Evolutionary conservation across 2,797 vertebrate species (phyloP).

Genomic region (Uromys caudimaculatus): DNA sequence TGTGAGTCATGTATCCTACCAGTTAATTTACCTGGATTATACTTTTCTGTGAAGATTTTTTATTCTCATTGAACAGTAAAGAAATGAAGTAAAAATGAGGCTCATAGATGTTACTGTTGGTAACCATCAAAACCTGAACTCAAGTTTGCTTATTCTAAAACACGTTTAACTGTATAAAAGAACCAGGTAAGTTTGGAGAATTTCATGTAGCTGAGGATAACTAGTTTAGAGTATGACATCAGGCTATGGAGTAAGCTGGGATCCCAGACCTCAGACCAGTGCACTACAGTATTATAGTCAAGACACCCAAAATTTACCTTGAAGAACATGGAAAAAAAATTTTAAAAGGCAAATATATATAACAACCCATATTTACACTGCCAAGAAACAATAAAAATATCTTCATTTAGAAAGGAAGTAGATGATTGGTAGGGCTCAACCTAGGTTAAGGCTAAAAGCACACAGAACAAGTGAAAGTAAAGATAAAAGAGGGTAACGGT

Average conservation of each 20-base stretch:
- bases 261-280: not conserved
- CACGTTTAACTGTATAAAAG: conserved; percentile 20
- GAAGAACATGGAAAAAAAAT: not conserved
- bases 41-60: conserved; percentile 34
- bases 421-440: not conserved
- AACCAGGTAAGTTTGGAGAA: not conserved
- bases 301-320: not conserved
- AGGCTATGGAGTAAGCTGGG: not conserved
- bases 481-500: not conserved
- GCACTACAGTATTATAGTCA: not conserved
- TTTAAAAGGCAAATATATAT: conserved; percentile 10
- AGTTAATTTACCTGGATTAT: conserved; percentile 30
- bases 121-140: conserved; percentile 47
- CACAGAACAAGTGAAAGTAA: not conserved
- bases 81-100: conserved; percentile 55
- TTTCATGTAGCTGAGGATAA: not conserved
- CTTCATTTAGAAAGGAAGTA: conserved; percentile 31
- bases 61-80: not conserved
- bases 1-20: not conserved
- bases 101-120: conserved; percentile 35
- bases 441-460: not conserved
- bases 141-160: conserved; percentile 44
- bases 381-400: not conserved
- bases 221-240: not conserved
- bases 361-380: conserved; percentile 18